These are phyloP conservation scores for Thysanoteuthis rhombus DNA, from an alignment of 2,888 invertebrate genomes.

Conservation along the genomic window DNA sequence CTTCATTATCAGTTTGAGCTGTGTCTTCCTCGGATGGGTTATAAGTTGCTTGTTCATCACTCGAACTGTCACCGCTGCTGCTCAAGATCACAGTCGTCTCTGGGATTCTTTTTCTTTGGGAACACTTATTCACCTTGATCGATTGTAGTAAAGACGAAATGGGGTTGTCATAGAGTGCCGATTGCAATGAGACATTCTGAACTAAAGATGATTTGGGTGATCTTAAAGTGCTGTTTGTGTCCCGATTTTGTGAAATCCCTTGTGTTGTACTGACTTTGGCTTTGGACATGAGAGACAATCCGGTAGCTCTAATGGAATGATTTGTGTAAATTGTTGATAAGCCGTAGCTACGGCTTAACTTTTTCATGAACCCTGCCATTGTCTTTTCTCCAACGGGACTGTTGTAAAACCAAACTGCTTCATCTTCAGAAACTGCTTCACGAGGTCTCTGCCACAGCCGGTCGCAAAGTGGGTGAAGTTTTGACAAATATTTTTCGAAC, in stretches of 20 bases:
- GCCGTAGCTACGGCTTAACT: background rate
- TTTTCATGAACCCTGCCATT: background rate
- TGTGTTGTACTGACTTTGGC: background rate
- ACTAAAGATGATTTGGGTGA: background rate
- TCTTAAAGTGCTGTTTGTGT: background rate
- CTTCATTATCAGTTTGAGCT: background rate
- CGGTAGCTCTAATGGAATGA: slow-evolving; percentile 16
- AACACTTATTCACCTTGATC: background rate
- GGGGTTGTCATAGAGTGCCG: background rate
- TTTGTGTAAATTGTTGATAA: background rate
- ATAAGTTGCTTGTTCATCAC: background rate
- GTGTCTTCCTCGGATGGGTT: background rate
- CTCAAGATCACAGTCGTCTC: background rate
- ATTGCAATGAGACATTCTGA: background rate
- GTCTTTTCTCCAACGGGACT: background rate
- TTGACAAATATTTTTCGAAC: slow-evolving; percentile 24
- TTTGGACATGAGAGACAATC: background rate
- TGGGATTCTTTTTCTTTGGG: background rate
- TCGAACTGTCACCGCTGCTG: background rate
- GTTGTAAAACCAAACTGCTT: background rate
- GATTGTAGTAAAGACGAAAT: background rate
- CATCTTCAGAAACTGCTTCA: background rate
- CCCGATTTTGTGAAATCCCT: background rate
- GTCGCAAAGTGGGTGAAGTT: slow-evolving; percentile 29
- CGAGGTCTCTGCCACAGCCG: slow-evolving; percentile 20